Conservation (phyloP, 2,888 invertebrate genomes). For the Reticulitermes lucifugus region DNA sequence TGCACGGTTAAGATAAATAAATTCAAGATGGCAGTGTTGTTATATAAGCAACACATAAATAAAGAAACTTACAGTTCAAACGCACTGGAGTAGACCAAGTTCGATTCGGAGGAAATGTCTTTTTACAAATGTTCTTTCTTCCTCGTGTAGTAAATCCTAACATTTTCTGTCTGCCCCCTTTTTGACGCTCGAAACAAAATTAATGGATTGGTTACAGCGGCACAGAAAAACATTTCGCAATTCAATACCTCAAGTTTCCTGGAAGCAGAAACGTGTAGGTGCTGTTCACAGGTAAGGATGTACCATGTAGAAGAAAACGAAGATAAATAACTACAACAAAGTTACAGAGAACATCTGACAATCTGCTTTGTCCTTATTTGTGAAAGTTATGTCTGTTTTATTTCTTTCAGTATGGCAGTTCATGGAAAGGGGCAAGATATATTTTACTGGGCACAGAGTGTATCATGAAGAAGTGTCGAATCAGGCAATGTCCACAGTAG, state of each 20-base stretch:
- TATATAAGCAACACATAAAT: too few species aligned
- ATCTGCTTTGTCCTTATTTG: too few species aligned
- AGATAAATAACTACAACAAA: neutral
- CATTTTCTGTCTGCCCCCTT: neutral
- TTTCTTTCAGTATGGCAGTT: too few species aligned
- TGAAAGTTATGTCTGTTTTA: too few species aligned
- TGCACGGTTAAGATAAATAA: too few species aligned
- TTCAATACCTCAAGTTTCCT: constrained; percentile 25
- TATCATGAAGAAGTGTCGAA: too few species aligned
- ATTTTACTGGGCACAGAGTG: too few species aligned
- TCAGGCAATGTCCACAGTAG: too few species aligned
- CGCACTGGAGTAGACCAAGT: too few species aligned
- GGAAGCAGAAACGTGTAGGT: constrained; percentile 32
- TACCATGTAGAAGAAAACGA: neutral
- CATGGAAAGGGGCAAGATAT: too few species aligned
- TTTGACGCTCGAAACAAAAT: constrained; percentile 35
- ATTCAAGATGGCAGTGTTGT: too few species aligned
- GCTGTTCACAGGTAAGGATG: neutral
- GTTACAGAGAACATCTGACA: neutral
- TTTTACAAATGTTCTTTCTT: neutral
- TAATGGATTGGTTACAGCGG: constrained; percentile 38
- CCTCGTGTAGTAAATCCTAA: constrained; percentile 22
- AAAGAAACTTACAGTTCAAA: too few species aligned
- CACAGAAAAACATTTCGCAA: constrained; percentile 29
- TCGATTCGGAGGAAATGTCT: neutral